A percentile compares a stretch with the other conserved stretches of the same genome.
Evolutionary conservation across 2,797 vertebrate species (phyloP).

Genomic region (Cichlasoma orientale): DNA sequence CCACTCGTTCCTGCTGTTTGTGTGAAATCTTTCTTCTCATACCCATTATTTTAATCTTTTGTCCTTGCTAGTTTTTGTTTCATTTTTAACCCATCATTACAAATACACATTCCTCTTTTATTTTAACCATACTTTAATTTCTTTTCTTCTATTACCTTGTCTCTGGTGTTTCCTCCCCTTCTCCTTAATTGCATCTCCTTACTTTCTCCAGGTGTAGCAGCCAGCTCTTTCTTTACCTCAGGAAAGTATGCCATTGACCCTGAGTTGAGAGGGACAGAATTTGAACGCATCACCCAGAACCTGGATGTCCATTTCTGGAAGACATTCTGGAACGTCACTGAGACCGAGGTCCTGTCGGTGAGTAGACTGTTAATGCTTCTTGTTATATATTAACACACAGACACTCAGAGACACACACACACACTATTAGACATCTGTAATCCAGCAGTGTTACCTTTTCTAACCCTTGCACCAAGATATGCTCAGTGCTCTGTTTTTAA

Average conservation of each 20-base stretch:
- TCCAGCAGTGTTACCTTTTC: background rate
- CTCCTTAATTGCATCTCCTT: background rate
- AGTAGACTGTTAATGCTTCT: conserved; percentile 51
- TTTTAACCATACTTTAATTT: background rate
- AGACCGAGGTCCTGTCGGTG: conserved; percentile 90
- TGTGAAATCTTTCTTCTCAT: conserved; percentile 10
- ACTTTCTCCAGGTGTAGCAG: conserved; percentile 83
- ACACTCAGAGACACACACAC: background rate
- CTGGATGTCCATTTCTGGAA: conserved; percentile 95
- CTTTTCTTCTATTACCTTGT: background rate
- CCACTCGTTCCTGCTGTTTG: background rate
- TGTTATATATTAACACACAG: background rate
- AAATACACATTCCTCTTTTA: background rate
- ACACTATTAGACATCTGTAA: background rate
- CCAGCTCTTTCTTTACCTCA: conserved; percentile 90
- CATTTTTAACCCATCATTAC: background rate
- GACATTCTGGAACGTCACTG: conserved; percentile 92
- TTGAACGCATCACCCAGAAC: conserved; percentile 91
- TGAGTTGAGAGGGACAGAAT: conserved; percentile 89
- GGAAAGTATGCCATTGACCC: conserved; percentile 93
- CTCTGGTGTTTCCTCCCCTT: background rate
- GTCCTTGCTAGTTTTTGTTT: background rate
- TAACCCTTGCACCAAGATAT: background rate
- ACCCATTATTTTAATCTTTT: background rate
- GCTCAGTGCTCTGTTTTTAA: conserved; percentile 31